Base-by-base conservation (phyloP, 2,797 vertebrate genomes). In the Schizothorax lantsangensis region DNA sequence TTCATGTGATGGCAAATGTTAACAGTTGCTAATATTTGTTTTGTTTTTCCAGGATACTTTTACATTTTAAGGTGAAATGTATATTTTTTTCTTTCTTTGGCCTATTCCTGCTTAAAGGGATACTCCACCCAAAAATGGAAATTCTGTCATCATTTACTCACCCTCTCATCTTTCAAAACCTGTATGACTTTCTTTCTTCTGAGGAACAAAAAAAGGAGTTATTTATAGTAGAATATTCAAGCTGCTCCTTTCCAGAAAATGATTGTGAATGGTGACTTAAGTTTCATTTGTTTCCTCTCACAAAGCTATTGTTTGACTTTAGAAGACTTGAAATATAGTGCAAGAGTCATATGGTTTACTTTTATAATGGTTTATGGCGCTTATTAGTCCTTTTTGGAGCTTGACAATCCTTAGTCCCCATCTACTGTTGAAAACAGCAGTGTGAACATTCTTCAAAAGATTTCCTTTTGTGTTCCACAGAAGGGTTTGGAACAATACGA, bases 151-250 rank as follows among this genome's bases (percentile, higher is more conserved):
- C 36, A 79, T 79, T 30, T 79, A 30, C 14, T 79, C 6, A 38
- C 52, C 11, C 75, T n/a, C 11, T 59, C 1, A 15, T 79, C 36
- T 62, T 79, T 45, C 23, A 62, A 62, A 59, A 43, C 54, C 36
- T 40, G 21, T 59, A 17, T 40, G 36, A 45, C 57, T 62, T 62
- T 10, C 7, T 79, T 62, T 62, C 36, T 43, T 62, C 7, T 19
- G n/a, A 43, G 8, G 14, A 79, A 62, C 54, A 62, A 15, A 62
- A 40, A 79, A 79, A 40, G n/a, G 8, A 79, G 78, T 62, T 79
- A 78, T 78, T 78, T 59, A 59, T 40, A 79, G 78, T 15, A 19
- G 15, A 79, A 62, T 79, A 26, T 43, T 66, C 15, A 79, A 43
- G 5, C 17, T 57, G 21, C 33, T n/a, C 11, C 49, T 78, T 57